phyloP scores from a whole-genome alignment of 1,140 invertebrate genomes.

The Sarcophaga bullata region DNA sequence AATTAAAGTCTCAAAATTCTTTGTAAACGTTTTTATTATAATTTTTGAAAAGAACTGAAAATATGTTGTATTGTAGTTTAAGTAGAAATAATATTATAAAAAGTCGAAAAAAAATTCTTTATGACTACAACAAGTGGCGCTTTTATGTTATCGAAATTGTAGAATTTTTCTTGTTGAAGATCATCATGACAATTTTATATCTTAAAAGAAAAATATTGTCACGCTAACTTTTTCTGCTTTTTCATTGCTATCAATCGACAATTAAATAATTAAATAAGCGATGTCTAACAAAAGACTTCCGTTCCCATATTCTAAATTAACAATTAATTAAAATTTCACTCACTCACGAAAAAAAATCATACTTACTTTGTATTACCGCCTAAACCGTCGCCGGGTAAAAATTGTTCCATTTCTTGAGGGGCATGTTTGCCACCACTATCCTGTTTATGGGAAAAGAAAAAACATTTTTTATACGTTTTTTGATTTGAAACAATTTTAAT shows the following conservation, averaged over 20 bases:
- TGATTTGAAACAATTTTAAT: neutral
- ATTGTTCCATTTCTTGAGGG: constrained; percentile 72
- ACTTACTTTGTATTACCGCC: constrained; percentile 57
- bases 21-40: no score
- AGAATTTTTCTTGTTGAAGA: neutral
- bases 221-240: constrained; percentile 2
- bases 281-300: neutral
- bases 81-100: no score
- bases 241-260: neutral
- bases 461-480: neutral
- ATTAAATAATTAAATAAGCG: constrained; percentile 6
- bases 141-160: no score
- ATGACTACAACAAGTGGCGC: no score
- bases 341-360: neutral
- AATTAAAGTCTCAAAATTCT: no score
- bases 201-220: neutral
- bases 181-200: neutral
- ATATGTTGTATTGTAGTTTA: no score
- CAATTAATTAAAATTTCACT: constrained; percentile 32
- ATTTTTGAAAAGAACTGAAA: no score
- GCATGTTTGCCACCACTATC: constrained; percentile 58
- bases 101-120: no score
- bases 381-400: constrained; percentile 69
- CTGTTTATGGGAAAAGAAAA: constrained; percentile 44
- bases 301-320: neutral